phyloP scores from a whole-genome alignment of 2,113 vertebrate genomes.

The Aptenodytes patagonicus region DNA sequence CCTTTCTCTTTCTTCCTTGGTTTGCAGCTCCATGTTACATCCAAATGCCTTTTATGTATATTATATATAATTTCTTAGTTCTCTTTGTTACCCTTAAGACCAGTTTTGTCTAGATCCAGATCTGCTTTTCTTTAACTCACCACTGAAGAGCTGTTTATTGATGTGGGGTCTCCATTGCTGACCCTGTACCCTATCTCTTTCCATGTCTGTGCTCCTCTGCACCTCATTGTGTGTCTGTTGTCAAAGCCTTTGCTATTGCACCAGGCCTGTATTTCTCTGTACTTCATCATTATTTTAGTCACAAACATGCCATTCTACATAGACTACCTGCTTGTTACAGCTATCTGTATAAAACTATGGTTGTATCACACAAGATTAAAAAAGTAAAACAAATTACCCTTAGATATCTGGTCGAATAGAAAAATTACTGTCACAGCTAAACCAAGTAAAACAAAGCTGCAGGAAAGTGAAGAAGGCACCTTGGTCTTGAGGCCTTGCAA shows the following conservation, averaged over 20 bases:
- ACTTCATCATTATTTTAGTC: neutral
- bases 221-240: neutral
- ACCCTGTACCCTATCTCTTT: neutral
- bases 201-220: neutral
- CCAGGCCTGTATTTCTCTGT: neutral
- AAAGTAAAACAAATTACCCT: neutral
- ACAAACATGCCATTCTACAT: neutral
- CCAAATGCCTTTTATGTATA: neutral
- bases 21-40: neutral
- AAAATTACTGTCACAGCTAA: neutral
- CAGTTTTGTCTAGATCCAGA: neutral
- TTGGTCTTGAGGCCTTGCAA: neutral
- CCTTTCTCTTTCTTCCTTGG: neutral
- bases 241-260: neutral
- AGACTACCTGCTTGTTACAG: neutral
- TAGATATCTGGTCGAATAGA: neutral
- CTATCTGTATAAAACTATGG: neutral
- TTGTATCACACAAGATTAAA: neutral
- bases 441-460: neutral
- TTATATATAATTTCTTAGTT: neutral
- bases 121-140: neutral
- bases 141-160: neutral
- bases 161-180: neutral
- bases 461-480: neutral
- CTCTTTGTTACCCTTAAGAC: neutral